Percentiles rank a stretch among this genome's conserved stretches.
Evolutionary conservation across 2,888 invertebrate genomes (phyloP).

Genomic region (Aspidapion aeneum): DNA sequence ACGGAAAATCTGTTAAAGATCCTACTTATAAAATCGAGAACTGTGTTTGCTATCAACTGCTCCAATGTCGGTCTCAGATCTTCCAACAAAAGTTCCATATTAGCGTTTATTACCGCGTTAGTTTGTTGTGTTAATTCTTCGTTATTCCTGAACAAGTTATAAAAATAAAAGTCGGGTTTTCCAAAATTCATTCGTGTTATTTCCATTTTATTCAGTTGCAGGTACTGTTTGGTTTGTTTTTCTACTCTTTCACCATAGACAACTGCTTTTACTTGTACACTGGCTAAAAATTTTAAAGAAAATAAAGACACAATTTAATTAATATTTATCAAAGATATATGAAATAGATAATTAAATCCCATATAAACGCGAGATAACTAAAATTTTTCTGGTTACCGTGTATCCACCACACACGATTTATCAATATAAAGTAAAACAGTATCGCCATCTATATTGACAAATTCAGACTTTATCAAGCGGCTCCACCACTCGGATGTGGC

Average conservation of each 20-base stretch:
- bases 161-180: constrained; percentile 55
- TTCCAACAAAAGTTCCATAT: constrained; percentile 63
- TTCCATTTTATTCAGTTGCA: constrained; percentile 56
- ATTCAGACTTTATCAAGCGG: neutral
- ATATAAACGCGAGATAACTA: neutral
- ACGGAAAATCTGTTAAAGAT: constrained; percentile 53
- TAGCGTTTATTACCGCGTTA: constrained; percentile 68
- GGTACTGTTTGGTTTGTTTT: constrained; percentile 50
- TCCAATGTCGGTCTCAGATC: constrained; percentile 65
- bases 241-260: constrained; percentile 54
- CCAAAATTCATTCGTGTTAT: constrained; percentile 58
- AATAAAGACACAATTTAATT: too few relatives aligned
- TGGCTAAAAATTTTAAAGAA: constrained; percentile 48
- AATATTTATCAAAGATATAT: neutral
- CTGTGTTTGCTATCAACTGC: constrained; percentile 51
- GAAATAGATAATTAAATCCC: neutral
- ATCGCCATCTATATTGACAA: neutral
- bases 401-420: neutral
- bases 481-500: neutral
- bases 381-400: neutral
- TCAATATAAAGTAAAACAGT: neutral
- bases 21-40: constrained; percentile 52
- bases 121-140: constrained; percentile 59
- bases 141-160: constrained; percentile 63
- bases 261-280: constrained; percentile 57